Evolutionary conservation across 2,113 vertebrate genomes (phyloP).

Genomic region (Alethe diademata): DNA sequence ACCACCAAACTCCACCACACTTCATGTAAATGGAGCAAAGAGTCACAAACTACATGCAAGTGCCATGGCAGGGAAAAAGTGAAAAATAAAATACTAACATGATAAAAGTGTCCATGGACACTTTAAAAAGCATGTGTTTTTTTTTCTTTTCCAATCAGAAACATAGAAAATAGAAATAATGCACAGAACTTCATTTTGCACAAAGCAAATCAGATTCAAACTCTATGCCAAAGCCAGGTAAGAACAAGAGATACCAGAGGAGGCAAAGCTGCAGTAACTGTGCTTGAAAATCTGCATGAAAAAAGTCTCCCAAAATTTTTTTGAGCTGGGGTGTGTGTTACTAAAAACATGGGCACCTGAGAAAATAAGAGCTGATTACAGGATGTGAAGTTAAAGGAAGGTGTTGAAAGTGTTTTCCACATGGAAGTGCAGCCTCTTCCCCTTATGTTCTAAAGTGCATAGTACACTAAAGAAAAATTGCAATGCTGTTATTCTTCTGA

Average conservation of each 20-base stretch:
- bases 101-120: not conserved
- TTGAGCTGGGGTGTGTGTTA: not conserved
- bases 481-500: not conserved
- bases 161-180: not conserved
- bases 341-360: not conserved
- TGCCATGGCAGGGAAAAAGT: not conserved
- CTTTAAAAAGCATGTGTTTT: not conserved
- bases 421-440: not conserved
- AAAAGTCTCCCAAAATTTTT: not conserved
- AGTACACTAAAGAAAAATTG: not conserved
- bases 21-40: not conserved
- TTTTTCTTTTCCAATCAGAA: not conserved
- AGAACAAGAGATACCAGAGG: not conserved
- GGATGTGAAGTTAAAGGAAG: not conserved
- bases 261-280: not conserved
- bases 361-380: not conserved
- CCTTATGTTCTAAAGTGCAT: fast-evolving
- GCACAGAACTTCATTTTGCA: fast-evolving
- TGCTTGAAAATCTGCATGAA: not conserved
- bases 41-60: fast-evolving
- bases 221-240: not conserved
- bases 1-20: not conserved
- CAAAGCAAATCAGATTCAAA: not conserved
- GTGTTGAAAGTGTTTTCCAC: not conserved
- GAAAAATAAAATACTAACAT: not conserved